Base-by-base conservation (phyloP, 2,888 invertebrate species). In the Pomacea canaliculata region DNA sequence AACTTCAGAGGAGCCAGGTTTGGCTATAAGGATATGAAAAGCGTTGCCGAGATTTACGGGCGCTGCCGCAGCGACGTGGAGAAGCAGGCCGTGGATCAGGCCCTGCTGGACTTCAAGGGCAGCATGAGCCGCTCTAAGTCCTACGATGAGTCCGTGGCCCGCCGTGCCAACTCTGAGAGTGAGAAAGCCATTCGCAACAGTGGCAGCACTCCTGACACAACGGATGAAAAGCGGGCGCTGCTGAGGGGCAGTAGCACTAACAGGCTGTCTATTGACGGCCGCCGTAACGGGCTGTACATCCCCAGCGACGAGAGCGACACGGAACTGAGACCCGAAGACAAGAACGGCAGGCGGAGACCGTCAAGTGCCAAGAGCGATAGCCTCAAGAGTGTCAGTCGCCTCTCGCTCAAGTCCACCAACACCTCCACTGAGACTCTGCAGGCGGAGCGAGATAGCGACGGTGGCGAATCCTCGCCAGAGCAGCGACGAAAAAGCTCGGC, bases 371-470 rank as follows among this genome's bases (percentile, higher is more conserved):
- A 85, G 81, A 85, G 85, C 78, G 86, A 86, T 75, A 87, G 86
- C 77, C 85, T 85, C 23, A 86, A 85, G 73, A 86, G 84, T 72
- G 83, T 84, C 68, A 85, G 85, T 76, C 81, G 85, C 46, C 78
- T 84, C 19, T 87, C 87, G 10, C 83, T 86, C 59, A 87, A 86
- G 80, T 88, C 88, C 23, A 83, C 85, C 7, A 86, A 85, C 80
- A 87, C 87, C 10, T 88, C 88, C 10, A 88, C 88, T n/a, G 88
- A 88, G 79, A 88, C 87, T 7, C 79, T 88, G 19, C 84, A 84
- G 46, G 85, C 85, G 59, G 85, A 85, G 68, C 83, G 83, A 13
- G 76, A 81, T 66, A 87, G 85, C 76, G 86, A 87, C 72, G 82
- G 82, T n/a, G 81, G 81, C 23, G 86, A 86, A 62, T 83, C 82